These are phyloP conservation scores for Holothuria leucospilota DNA, from an alignment of 53 echinoderm and acorn worm genomes.

Conservation along the genomic window DNA sequence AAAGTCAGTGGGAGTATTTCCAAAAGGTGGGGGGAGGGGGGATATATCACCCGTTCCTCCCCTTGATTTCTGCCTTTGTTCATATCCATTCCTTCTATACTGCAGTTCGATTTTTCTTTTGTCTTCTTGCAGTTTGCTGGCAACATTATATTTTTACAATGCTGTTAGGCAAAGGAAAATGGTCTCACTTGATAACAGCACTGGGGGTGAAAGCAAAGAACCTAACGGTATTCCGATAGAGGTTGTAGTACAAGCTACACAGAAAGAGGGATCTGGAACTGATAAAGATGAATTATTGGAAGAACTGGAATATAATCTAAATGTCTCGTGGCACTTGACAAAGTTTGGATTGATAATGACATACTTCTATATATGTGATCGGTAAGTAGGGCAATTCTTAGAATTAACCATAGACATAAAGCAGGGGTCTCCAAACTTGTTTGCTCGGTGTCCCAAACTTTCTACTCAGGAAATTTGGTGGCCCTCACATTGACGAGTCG, in stretches of 20 bases:
- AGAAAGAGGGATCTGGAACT: conserved; percentile 1
- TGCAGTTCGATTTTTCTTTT: background rate
- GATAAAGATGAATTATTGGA: background rate
- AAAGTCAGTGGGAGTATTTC: too few species aligned
- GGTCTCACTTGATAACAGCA: too few species aligned
- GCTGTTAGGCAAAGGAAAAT: background rate
- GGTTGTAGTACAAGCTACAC: conserved; percentile 18
- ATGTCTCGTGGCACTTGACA: conserved; percentile 70
- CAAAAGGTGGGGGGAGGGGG: too few species aligned
- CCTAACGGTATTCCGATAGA: conserved; percentile 6
- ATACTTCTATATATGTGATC: conserved; percentile 89
- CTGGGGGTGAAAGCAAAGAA: background rate
- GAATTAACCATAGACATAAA: too few species aligned
- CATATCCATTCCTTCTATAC: too few species aligned
- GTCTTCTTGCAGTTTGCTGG: background rate
- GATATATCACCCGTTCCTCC: too few species aligned
- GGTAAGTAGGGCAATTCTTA: conserved; percentile 48
- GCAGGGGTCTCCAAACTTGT: too few species aligned
- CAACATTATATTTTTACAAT: background rate
- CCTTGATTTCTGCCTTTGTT: too few species aligned
- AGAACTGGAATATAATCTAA: conserved; percentile 50
- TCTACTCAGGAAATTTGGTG: too few species aligned
- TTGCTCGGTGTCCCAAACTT: too few species aligned
- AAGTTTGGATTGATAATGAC: conserved; percentile 88
- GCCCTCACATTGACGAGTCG: too few species aligned